phyloP scores from a whole-genome alignment of 2,797 vertebrate genomes.

The Odontamblyopus lacepedii region DNA sequence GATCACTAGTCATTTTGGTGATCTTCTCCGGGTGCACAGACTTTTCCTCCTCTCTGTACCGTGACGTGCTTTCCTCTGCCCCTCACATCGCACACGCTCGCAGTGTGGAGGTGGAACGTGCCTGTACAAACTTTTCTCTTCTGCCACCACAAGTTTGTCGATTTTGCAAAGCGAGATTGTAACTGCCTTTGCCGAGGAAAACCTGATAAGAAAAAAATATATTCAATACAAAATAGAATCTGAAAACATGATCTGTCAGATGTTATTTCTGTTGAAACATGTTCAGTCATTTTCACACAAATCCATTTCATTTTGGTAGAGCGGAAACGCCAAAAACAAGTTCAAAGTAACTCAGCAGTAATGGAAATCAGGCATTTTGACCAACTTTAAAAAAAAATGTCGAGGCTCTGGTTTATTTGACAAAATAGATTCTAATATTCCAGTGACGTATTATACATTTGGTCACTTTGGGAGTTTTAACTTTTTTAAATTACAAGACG shows the following conservation, averaged over 20 bases:
- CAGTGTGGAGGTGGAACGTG: not conserved
- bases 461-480: no score
- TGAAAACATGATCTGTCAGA: not conserved
- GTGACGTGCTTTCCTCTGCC: not conserved
- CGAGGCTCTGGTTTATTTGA: no score
- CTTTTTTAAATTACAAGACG: no score
- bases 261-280: not conserved
- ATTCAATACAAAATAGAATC: not conserved
- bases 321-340: not conserved
- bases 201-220: conserved; percentile 5
- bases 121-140: conserved; percentile 1
- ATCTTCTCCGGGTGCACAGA: not conserved
- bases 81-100: no score
- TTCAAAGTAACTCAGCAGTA: not conserved
- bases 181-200: not conserved
- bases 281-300: not conserved
- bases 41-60: not conserved
- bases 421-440: no score
- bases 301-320: not conserved
- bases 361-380: not conserved
- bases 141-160: not conserved
- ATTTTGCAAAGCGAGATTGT: conserved; percentile 3
- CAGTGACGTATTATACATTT: not conserved
- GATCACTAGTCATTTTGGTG: not conserved
- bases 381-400: not conserved